A percentile compares a stretch with the other conserved stretches of the same genome.
phyloP scores from a whole-genome alignment of 2,797 vertebrate genomes.

The Todus mexicanus region DNA sequence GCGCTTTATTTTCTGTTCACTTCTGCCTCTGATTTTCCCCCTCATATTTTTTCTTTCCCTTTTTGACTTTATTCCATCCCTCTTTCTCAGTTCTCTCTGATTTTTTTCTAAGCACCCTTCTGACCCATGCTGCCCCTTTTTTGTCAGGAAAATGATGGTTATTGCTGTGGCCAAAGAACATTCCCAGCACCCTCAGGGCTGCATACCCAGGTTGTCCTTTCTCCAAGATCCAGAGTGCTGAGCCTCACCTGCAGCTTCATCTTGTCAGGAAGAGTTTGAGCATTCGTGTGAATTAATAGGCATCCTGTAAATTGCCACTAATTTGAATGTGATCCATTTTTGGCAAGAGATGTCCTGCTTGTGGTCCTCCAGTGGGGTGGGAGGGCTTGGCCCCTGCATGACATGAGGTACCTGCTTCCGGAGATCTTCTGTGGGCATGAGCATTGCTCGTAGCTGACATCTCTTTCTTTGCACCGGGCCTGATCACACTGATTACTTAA shows the following conservation, averaged over 20 bases:
- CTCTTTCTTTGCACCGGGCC: neutral
- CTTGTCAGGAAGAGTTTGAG: neutral
- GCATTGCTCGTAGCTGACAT: too few species aligned
- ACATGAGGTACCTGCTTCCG: neutral
- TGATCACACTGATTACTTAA: neutral
- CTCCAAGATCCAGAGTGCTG: neutral
- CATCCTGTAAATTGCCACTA: neutral
- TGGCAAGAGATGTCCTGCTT: neutral
- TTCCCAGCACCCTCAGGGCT: neutral
- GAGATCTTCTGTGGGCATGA: neutral
- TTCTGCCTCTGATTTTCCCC: neutral
- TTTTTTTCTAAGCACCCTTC: neutral
- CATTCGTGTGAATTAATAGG: neutral
- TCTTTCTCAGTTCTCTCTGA: neutral
- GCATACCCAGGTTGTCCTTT: accelerated
- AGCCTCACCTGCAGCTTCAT: neutral
- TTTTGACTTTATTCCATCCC: neutral
- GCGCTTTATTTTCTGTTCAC: neutral
- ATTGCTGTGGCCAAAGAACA: neutral
- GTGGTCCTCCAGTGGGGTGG: neutral
- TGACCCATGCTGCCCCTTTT: neutral
- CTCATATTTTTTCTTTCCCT: neutral
- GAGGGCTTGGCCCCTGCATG: neutral
- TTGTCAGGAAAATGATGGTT: too few species aligned
- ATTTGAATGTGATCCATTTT: neutral